Evolutionary conservation across 2,113 vertebrate species (phyloP).

Genomic region (Carassius gibelio): DNA sequence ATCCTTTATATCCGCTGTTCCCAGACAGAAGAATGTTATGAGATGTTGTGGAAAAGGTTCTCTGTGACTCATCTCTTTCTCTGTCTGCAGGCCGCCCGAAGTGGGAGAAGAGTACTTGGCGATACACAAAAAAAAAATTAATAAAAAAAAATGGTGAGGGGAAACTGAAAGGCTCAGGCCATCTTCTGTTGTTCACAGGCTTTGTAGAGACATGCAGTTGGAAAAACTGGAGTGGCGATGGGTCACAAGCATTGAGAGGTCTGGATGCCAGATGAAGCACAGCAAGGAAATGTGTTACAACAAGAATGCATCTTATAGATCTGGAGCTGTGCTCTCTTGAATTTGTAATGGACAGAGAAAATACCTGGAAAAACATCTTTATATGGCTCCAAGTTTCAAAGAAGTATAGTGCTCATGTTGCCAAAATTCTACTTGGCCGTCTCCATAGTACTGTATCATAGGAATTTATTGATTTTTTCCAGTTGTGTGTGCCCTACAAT

Average conservation of each 20-base stretch:
- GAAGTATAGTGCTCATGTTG: background rate
- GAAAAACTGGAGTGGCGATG: background rate
- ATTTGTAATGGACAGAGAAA: background rate
- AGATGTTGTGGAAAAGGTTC: background rate
- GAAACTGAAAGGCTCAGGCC: background rate
- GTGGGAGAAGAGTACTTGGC: background rate
- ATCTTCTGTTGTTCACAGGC: background rate
- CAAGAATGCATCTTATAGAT: conserved; percentile 9
- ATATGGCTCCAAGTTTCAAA: background rate
- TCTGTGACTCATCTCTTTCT: conserved; percentile 4
- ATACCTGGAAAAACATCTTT: background rate
- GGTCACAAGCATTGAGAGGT: background rate
- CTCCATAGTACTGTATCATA: background rate
- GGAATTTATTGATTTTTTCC: background rate
- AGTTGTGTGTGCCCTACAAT: no score
- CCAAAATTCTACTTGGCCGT: background rate
- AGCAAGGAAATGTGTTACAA: conserved; percentile 5
- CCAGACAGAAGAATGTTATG: conserved; percentile 36
- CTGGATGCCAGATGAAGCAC: conserved; percentile 17
- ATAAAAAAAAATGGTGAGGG: background rate
- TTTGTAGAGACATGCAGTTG: conserved; percentile 9
- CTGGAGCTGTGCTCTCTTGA: background rate
- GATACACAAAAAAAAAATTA: background rate
- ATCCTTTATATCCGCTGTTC: conserved; percentile 4
- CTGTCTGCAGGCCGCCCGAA: background rate